A percentile compares a stretch with the other conserved stretches of the same genome.
phyloP scores from a whole-genome alignment of 2,113 vertebrate genomes.

The Athene cunicularia region DNA sequence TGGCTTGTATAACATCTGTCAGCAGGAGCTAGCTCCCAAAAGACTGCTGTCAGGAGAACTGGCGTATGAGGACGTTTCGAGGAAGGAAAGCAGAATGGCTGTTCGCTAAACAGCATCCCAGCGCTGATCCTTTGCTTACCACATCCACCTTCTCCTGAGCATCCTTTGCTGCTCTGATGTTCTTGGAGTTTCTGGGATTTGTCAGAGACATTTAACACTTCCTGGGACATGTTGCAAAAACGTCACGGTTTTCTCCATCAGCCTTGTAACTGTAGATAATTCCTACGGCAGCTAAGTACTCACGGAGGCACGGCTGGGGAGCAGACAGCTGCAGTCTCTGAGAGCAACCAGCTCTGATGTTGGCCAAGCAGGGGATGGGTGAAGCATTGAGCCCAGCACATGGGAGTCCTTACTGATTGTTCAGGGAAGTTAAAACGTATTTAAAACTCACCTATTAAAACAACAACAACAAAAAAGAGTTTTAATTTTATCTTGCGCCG shows the following conservation, averaged over 20 bases:
- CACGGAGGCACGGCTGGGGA: fast-evolving
- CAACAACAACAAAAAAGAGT: not conserved
- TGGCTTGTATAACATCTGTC: not conserved
- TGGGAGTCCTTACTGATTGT: not conserved
- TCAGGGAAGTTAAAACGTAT: conserved; percentile 27
- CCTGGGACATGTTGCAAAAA: not conserved
- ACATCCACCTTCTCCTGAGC: not conserved
- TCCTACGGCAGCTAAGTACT: conserved; percentile 45
- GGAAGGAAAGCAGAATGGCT: not conserved
- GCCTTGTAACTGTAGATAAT: conserved; percentile 12
- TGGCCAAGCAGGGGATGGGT: not conserved
- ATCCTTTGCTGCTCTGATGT: not conserved
- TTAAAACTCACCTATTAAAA: conserved; percentile 16
- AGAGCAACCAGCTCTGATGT: not conserved
- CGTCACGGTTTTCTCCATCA: not conserved
- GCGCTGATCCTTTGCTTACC: not conserved
- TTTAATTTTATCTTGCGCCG: not conserved
- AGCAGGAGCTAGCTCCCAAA: not conserved
- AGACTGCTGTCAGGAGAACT: not conserved
- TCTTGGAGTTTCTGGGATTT: not conserved
- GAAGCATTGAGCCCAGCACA: not conserved
- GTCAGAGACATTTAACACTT: not conserved
- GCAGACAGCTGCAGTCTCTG: not conserved
- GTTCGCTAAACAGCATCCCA: not conserved
- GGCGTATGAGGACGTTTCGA: fast-evolving